Percentiles rank a stretch among this genome's conserved stretches.
phyloP scores from a whole-genome alignment of 1,140 invertebrate genomes.

The Drosophila nigromelanica region DNA sequence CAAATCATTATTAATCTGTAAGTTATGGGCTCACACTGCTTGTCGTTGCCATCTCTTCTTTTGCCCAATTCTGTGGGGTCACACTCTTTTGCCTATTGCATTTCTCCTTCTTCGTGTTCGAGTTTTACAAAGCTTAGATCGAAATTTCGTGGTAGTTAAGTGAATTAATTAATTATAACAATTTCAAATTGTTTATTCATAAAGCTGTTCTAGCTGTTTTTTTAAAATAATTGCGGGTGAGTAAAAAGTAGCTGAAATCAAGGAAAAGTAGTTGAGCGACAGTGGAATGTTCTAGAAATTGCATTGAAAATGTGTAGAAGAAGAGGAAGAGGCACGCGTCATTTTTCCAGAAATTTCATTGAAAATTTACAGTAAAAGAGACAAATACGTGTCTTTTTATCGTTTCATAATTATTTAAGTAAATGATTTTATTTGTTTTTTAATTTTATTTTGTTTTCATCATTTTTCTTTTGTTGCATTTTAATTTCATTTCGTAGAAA shows the following conservation, averaged over 20 bases:
- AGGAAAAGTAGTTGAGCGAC: not conserved
- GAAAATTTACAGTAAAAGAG: not conserved
- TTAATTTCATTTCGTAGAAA: constrained; percentile 65
- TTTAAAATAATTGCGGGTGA: constrained; percentile 19
- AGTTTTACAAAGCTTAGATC: not conserved
- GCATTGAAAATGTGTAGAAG: not conserved
- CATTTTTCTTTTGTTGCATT: constrained; percentile 24
- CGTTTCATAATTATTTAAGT: constrained; percentile 38
- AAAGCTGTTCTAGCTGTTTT: not conserved
- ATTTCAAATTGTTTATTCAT: not conserved
- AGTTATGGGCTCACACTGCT: constrained; percentile 17
- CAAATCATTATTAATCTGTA: not conserved
- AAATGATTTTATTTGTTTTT: constrained; percentile 23
- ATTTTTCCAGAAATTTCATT: not conserved
- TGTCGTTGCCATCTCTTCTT: not conserved
- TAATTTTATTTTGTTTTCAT: constrained; percentile 5
- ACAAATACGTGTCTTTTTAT: not conserved
- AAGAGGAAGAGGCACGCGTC: constrained; percentile 8
- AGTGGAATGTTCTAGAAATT: constrained; percentile 14
- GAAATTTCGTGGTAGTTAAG: not conserved
- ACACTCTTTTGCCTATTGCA: constrained; percentile 10
- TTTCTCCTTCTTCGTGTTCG: constrained; percentile 4
- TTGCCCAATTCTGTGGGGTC: not conserved
- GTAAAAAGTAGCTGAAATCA: not conserved
- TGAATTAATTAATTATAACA: constrained; percentile 4